Conservation (phyloP, 2,113 vertebrate genomes). For the Halichoerus grypus region DNA sequence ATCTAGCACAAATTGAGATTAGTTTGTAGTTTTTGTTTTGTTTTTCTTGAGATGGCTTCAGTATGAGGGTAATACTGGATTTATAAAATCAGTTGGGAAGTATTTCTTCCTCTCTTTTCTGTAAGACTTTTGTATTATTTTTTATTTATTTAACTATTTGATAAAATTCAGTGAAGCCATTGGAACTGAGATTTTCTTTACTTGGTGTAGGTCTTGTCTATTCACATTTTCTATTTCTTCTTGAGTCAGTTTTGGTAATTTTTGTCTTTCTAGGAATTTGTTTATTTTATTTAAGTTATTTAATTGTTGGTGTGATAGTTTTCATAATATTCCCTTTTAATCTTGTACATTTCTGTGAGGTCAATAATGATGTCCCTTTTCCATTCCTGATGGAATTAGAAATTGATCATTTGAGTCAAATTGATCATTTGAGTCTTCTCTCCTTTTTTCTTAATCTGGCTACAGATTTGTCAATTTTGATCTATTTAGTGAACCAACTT, state of each 20-base stretch:
- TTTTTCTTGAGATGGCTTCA: background rate
- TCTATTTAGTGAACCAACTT: background rate
- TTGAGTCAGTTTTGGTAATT: background rate
- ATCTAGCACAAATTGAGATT: background rate
- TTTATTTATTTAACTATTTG: background rate
- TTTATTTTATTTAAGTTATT: background rate
- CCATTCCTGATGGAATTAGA: background rate
- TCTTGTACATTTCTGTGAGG: background rate
- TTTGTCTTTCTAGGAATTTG: slow-evolving; percentile 7
- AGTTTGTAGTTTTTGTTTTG: background rate
- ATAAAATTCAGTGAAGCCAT: background rate
- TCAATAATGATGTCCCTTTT: background rate
- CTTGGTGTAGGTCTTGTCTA: background rate
- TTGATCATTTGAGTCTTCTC: background rate
- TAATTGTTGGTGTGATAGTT: background rate
- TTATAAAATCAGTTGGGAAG: background rate
- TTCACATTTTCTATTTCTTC: background rate
- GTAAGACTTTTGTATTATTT: background rate
- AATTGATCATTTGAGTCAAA: background rate
- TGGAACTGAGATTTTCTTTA: background rate
- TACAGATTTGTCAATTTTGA: background rate
- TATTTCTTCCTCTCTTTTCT: background rate
- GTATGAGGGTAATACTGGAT: background rate
- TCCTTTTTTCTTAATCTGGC: background rate
- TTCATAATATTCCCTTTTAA: background rate